phyloP scores from a whole-genome alignment of 1,140 invertebrate genomes.

The Polypedilum vanderplanki region DNA sequence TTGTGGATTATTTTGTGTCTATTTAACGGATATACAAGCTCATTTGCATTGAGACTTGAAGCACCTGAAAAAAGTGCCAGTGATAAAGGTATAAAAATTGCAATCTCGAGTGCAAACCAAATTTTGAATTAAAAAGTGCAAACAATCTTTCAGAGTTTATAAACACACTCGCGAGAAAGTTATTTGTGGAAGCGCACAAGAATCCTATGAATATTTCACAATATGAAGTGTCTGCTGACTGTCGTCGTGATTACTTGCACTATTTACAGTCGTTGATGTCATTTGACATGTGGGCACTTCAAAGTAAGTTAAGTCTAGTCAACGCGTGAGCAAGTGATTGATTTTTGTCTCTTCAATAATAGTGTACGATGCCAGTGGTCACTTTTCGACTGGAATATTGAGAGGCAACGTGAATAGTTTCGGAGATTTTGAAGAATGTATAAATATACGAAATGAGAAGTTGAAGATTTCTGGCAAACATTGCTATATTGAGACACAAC shows the following conservation, averaged over 20 bases:
- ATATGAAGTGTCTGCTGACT: slow-evolving; percentile 36
- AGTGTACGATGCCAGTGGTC: slow-evolving; percentile 58
- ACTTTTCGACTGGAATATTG: slow-evolving; percentile 53
- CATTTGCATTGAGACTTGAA: background rate
- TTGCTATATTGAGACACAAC: slow-evolving; percentile 53
- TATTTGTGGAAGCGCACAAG: slow-evolving; percentile 34
- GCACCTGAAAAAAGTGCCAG: slow-evolving; percentile 5
- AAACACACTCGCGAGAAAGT: slow-evolving; percentile 38
- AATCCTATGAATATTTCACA: slow-evolving; percentile 40
- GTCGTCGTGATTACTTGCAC: slow-evolving; percentile 37
- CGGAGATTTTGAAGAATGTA: slow-evolving; percentile 57
- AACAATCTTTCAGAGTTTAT: slow-evolving; percentile 37
- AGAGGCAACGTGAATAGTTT: slow-evolving; percentile 58
- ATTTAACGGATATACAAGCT: background rate
- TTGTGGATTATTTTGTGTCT: background rate
- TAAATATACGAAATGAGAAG: slow-evolving; percentile 41
- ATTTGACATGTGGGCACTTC: slow-evolving; percentile 43
- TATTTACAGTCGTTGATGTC: slow-evolving; percentile 39
- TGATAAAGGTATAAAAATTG: slow-evolving; percentile 10
- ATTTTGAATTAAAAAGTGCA: background rate
- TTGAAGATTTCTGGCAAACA: slow-evolving; percentile 51
- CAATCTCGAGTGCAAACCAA: background rate
- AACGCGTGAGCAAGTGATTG: background rate
- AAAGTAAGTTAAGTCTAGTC: slow-evolving; percentile 38
- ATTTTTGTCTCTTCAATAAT: slow-evolving; percentile 32